These are phyloP conservation scores for Lithodes maja DNA, from an alignment of 2,888 invertebrate genomes.

Conservation along the genomic window DNA sequence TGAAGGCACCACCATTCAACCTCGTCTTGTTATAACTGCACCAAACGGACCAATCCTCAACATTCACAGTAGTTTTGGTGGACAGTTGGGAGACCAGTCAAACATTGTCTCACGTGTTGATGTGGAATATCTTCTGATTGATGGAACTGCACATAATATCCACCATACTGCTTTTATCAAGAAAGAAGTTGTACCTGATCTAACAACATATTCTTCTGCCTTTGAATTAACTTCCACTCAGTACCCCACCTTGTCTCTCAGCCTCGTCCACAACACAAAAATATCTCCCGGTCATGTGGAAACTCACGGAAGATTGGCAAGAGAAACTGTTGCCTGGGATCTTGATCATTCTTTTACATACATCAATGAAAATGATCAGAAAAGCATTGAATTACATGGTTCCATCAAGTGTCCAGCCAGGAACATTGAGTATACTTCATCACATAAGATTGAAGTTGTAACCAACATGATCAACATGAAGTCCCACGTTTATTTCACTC, in stretches of 20 bases:
- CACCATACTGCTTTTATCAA: not conserved
- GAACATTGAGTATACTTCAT: not conserved
- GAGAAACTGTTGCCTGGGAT: not conserved
- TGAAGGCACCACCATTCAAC: not conserved
- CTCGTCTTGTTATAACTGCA: not conserved
- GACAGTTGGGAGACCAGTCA: not conserved
- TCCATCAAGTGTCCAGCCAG: constrained; percentile 1
- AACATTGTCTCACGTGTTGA: not conserved
- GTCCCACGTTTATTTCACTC: not conserved
- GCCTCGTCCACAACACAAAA: not conserved
- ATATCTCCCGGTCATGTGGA: not conserved
- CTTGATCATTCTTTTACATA: not conserved
- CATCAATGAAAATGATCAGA: not conserved
- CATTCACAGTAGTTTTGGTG: constrained; percentile 5
- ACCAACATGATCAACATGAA: constrained; percentile 4
- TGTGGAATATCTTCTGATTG: not conserved
- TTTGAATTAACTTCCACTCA: constrained; percentile 12
- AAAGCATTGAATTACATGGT: not conserved
- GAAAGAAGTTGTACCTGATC: not conserved
- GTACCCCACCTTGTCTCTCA: not conserved
- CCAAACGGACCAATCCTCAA: not conserved
- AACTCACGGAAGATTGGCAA: not conserved
- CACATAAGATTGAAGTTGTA: not conserved
- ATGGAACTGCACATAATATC: not conserved
- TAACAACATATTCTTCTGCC: not conserved